Conservation (phyloP, 1,140 invertebrate genomes). For the Ganaspis sp. region DNA sequence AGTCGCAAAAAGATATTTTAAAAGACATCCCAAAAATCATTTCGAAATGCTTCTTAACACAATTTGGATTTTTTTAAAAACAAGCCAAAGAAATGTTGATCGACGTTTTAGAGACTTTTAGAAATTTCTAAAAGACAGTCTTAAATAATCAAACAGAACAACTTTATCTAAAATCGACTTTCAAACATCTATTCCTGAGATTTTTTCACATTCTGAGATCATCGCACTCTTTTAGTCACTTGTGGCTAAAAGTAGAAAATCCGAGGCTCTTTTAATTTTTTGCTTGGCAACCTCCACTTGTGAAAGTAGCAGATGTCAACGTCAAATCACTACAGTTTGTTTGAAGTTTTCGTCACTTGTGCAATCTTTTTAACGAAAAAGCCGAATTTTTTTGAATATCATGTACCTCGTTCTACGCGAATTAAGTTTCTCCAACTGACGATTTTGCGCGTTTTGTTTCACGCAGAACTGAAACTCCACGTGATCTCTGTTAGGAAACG, state of each 20-base stretch:
- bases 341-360: background rate
- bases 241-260: slow-evolving; percentile 18
- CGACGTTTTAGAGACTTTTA: too few relatives aligned
- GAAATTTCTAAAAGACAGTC: too few relatives aligned
- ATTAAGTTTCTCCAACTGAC: background rate
- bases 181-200: background rate
- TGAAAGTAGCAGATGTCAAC: slow-evolving; percentile 1
- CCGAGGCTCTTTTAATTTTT: background rate
- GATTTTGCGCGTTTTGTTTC: slow-evolving; percentile 12
- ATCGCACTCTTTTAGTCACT: slow-evolving; percentile 1
- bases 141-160: too few relatives aligned
- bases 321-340: background rate
- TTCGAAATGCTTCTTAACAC: too few relatives aligned
- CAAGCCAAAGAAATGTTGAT: too few relatives aligned
- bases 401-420: background rate
- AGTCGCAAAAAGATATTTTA: too few relatives aligned
- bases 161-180: too few relatives aligned
- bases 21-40: too few relatives aligned
- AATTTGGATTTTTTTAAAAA: too few relatives aligned
- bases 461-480: background rate
- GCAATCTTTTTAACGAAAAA: background rate
- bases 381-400: background rate
- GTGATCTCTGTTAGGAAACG: background rate
- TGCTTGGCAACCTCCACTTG: background rate
- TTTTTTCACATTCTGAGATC: slow-evolving; percentile 3